These are phyloP conservation scores for Adineta ricciae DNA, from an alignment of 2,888 invertebrate genomes.

Conservation along the genomic window DNA sequence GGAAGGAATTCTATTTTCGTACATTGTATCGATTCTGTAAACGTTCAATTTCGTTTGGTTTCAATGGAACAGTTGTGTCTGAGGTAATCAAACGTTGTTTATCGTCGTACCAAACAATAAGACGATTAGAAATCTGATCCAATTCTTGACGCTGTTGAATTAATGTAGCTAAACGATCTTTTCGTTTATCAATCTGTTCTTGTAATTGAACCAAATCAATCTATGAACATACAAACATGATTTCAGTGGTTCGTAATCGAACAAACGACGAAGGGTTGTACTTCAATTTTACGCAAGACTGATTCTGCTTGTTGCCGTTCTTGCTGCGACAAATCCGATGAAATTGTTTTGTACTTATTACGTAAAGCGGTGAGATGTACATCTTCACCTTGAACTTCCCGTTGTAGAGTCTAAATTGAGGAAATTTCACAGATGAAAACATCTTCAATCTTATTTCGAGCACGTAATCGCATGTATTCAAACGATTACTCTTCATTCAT, in stretches of 20 bases:
- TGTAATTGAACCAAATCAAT: neutral
- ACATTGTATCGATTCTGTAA: neutral
- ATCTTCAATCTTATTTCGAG: too few species aligned
- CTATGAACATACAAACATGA: neutral
- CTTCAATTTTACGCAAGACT: neutral
- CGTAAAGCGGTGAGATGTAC: neutral
- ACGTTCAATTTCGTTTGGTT: neutral
- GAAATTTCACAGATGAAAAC: neutral
- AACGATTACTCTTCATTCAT: too few species aligned
- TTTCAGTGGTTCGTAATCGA: neutral
- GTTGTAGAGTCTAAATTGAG: neutral
- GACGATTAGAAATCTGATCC: neutral
- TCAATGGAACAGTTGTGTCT: neutral
- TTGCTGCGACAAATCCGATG: neutral
- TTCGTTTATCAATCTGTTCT: neutral
- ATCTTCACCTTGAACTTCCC: conserved; percentile 7
- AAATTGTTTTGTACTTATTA: neutral
- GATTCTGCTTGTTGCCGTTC: conserved; percentile 3
- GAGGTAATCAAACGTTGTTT: neutral
- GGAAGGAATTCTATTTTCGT: too few species aligned
- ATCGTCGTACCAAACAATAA: neutral
- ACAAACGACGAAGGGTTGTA: neutral
- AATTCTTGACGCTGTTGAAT: conserved; percentile 4
- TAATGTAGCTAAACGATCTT: neutral
- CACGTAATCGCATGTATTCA: too few species aligned